Evolutionary conservation across 1,140 invertebrate genomes (phyloP).

Genomic region (Drosophila aff.): DNA sequence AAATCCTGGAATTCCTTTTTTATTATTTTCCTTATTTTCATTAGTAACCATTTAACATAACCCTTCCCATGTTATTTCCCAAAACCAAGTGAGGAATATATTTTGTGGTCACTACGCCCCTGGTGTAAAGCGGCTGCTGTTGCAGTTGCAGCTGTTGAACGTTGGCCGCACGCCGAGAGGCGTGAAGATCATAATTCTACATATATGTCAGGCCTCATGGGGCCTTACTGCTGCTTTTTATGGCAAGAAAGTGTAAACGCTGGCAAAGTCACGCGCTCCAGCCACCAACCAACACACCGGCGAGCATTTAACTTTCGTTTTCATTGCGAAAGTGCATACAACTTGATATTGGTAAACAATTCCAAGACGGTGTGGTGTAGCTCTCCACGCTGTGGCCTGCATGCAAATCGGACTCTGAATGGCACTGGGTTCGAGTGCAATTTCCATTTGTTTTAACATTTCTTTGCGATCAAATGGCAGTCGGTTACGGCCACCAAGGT

Average conservation of each 20-base stretch:
- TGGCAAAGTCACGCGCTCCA: constrained; percentile 70
- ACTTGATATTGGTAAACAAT: constrained; percentile 67
- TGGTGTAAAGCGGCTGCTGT: neutral
- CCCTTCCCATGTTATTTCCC: neutral
- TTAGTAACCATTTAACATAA: too few species aligned
- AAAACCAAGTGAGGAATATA: neutral
- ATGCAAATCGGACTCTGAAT: constrained; percentile 46
- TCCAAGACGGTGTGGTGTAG: constrained; percentile 31
- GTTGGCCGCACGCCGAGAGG: constrained; percentile 47
- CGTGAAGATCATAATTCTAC: constrained; percentile 81
- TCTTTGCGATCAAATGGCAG: constrained; percentile 33
- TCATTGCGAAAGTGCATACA: constrained; percentile 83
- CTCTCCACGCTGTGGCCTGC: constrained; percentile 23
- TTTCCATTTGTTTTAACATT: constrained; percentile 36
- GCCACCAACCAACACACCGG: constrained; percentile 30
- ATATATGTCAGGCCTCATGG: constrained; percentile 19
- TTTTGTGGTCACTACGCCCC: neutral
- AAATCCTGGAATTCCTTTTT: too few species aligned
- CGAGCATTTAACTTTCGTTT: constrained; percentile 74
- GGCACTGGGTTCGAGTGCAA: constrained; percentile 17
- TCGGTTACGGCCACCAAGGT: constrained; percentile 59
- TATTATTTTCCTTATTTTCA: neutral
- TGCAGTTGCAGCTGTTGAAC: constrained; percentile 34
- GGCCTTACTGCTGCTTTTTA: constrained; percentile 42
- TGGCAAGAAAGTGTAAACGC: constrained; percentile 74